Percentiles rank a stretch among this genome's conserved stretches.
Conservation (phyloP, 2,888 invertebrate genomes). For the Rotaria macrura region DNA sequence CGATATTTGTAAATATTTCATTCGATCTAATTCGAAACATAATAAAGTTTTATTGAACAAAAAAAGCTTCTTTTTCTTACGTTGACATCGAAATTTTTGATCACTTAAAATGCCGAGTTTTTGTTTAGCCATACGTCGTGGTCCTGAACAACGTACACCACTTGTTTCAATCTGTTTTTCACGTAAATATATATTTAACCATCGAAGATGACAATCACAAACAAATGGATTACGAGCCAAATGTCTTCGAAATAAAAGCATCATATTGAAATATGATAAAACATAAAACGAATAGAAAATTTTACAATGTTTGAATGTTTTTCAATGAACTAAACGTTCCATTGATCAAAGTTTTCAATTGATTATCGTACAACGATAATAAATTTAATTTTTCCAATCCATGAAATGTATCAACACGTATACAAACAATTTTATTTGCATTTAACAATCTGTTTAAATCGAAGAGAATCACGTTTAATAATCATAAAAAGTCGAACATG, state of each 20-base stretch:
- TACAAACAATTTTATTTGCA: slow-evolving; percentile 47
- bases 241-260: slow-evolving; percentile 59
- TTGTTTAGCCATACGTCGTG: slow-evolving; percentile 32
- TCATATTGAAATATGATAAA: too few relatives aligned
- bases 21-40: slow-evolving; percentile 48
- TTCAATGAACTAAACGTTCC: slow-evolving; percentile 82
- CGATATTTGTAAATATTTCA: slow-evolving; percentile 67
- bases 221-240: slow-evolving; percentile 90
- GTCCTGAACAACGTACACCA: slow-evolving; percentile 31
- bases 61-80: slow-evolving; percentile 24
- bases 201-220: slow-evolving; percentile 90
- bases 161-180: slow-evolving; percentile 32
- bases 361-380: slow-evolving; percentile 84
- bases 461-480: neutral
- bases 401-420: slow-evolving; percentile 44
- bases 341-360: slow-evolving; percentile 82
- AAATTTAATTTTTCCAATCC: slow-evolving; percentile 45
- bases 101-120: slow-evolving; percentile 29
- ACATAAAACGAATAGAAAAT: slow-evolving; percentile 35
- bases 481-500: too few relatives aligned
- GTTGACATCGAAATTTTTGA: slow-evolving; percentile 37
- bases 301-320: slow-evolving; percentile 89
- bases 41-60: too few relatives aligned
- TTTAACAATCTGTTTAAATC: slow-evolving; percentile 42
- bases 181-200: slow-evolving; percentile 78